Conservation (phyloP, 2,113 vertebrate species). For the Anguilla rostrata region DNA sequence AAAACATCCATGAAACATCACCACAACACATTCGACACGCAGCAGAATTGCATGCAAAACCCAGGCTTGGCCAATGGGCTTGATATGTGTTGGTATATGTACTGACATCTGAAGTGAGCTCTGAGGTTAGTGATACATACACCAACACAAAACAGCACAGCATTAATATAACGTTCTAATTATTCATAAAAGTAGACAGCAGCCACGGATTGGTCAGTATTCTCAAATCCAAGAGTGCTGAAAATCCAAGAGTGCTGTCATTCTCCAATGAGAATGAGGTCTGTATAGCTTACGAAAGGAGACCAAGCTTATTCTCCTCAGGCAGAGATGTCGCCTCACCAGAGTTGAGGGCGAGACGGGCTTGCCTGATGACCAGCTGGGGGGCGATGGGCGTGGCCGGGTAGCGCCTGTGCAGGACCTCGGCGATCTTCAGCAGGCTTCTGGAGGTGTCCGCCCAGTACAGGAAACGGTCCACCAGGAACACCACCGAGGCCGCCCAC, state of each 20-base stretch:
- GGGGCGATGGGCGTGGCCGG: slow-evolving; percentile 77
- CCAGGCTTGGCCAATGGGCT: background rate
- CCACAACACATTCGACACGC: background rate
- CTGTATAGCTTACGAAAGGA: background rate
- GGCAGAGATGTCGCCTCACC: slow-evolving; percentile 62
- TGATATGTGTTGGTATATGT: background rate
- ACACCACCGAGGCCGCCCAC: slow-evolving; percentile 71
- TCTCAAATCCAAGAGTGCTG: background rate
- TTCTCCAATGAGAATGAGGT: background rate
- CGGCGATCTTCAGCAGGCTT: slow-evolving; percentile 75
- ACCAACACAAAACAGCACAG: background rate
- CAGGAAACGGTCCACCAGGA: slow-evolving; percentile 85
- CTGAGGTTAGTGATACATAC: background rate
- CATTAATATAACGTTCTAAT: background rate
- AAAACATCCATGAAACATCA: background rate
- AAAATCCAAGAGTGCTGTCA: background rate
- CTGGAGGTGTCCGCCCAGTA: slow-evolving; percentile 84
- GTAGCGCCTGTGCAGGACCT: slow-evolving; percentile 73
- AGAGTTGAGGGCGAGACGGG: slow-evolving; percentile 79
- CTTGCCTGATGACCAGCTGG: slow-evolving; percentile 88
- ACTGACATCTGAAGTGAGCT: background rate
- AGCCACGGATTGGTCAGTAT: background rate
- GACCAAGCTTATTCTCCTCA: background rate
- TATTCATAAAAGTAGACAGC: background rate
- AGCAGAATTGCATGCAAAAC: background rate